Base-by-base conservation (phyloP, 2,888 invertebrate species). In the Schrankia costaestrigalis region DNA sequence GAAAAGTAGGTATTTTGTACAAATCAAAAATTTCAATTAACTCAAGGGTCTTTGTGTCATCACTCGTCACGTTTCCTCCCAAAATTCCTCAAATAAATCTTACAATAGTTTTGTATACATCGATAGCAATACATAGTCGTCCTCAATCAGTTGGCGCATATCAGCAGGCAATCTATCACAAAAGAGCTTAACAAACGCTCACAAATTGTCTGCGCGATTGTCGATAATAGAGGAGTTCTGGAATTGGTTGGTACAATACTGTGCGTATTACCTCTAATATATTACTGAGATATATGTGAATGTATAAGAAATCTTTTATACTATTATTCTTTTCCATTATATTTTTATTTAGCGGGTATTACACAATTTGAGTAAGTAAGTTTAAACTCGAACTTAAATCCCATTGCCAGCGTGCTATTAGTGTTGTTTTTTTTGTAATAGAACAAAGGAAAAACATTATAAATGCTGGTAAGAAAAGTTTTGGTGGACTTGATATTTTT, bases 141-240 rank as follows among this genome's bases (percentile, higher is more conserved):
- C 23, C 23, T 26, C 41, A 43, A 46, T 40, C 46, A 31, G 41
- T 38, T 25, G 11, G 25, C 22, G 34, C 29, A 37, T 22, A 45
- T 48, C 43, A 33, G 31, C 14, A 21, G 30, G 32, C 46, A 53
- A 46, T 53, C 50, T 42, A 31, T 50, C 54, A 50, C 41, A 26
- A 36, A 37, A 45, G 42, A 28, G 50, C 54, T 46, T 39, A 50
- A 41, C 44, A 42, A 39, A 23, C 36, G 25, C 14, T 17, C 25
- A 33, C 28, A 37, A 50, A 50, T 50, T 45, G 46, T 31, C 26
- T 28, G 35, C 9, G 23, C n/a, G 26, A 49, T 36, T 52, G 37
- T 24, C 14, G 18, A 22, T 24, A 11, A n/a, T 38, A 26, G 35
- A 35, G 26, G 23, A 23, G 17, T 31, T 34, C 1, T 22, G 31